Conservation (phyloP, 2,888 invertebrate species). For the Ceramica pisi region DNA sequence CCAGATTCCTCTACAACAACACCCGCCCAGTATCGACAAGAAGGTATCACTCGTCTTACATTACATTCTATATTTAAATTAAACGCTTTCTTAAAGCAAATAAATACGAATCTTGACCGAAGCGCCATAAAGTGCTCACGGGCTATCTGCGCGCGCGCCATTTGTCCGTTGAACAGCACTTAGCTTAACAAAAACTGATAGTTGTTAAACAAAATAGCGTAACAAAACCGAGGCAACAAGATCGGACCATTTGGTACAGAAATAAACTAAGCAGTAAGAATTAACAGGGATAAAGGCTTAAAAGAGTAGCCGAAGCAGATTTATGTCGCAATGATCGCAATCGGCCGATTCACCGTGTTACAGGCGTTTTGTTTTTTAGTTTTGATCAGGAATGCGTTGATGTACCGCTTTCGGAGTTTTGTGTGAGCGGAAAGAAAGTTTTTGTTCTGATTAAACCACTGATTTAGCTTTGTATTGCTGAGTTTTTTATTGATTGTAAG, state of each 20-base stretch:
- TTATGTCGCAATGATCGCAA: constrained; percentile 90
- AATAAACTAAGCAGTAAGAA: constrained; percentile 91
- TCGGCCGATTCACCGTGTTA: constrained; percentile 87
- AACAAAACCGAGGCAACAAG: constrained; percentile 86
- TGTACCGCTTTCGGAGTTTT: constrained; percentile 70
- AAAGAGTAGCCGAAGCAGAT: constrained; percentile 90
- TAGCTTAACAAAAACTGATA: constrained; percentile 91
- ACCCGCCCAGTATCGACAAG: constrained; percentile 23
- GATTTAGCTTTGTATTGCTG: not conserved
- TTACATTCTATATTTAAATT: constrained; percentile 65
- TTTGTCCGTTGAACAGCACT: constrained; percentile 89
- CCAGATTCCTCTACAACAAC: constrained; percentile 15
- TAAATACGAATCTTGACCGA: constrained; percentile 66
- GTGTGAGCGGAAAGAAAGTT: constrained; percentile 53
- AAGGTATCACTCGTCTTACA: constrained; percentile 51
- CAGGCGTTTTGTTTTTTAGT: constrained; percentile 83
- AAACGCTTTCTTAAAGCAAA: constrained; percentile 64
- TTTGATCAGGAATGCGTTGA: constrained; percentile 76
- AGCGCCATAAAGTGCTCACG: constrained; percentile 67
- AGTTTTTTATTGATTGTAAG: not conserved
- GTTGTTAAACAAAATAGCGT: constrained; percentile 89
- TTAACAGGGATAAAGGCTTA: constrained; percentile 90
- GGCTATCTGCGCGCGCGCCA: constrained; percentile 85
- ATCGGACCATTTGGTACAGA: constrained; percentile 87
- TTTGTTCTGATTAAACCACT: constrained; percentile 35